Evolutionary conservation across 2,113 vertebrate genomes (phyloP), one percentile per base, ranked within the genome.

Genomic region (Ahaetulla prasina): DNA sequence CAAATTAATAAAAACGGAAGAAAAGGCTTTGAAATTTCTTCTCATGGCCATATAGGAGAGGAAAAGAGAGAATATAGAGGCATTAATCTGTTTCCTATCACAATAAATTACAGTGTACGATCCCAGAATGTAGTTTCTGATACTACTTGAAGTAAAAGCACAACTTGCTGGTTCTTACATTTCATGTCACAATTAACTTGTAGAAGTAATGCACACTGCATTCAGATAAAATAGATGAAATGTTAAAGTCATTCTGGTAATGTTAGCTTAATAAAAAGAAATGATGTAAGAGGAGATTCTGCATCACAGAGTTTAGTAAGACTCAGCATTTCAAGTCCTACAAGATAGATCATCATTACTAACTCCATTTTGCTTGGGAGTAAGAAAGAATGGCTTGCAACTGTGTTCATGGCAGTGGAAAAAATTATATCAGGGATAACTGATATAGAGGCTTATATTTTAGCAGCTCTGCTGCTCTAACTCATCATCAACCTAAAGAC

Each of bases 191-290:
- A 12, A 85, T 85, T 30, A 47, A 53, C 0, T 5, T 63, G 39
- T 80, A 14, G 20, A 53, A 91, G 45, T 92, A 57, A 50, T 89
- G 47, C 0, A 0, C 39, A 8, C 87, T 18, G 12, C 43, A 16
- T 43, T 86, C 39, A 27, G 86, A 88, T 88, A 91, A 95, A n/a
- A 86, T 30, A 35, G 47, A 3, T 90, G 80, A 43, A 60, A 89
- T 89, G 90, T 92, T 93, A 52, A 91, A 35, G 87, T 68, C n/a
- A 39, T 43, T 50, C 18, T 6, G 63, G 47, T 18, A 88, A 7
- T 49, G 49, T 91, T 39, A 94, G 0, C 54, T 89, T 93, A 88
- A 91, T 45, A 50, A 92, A 27, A 22, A 88, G 10, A 93, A 93
- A 80, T 89, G 52, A 52, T 92, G 91, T 4, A 20, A 63, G 88